A percentile compares a stretch with the other conserved stretches of the same genome.
phyloP scores from a whole-genome alignment of 2,113 vertebrate genomes.

The Serinus canaria region DNA sequence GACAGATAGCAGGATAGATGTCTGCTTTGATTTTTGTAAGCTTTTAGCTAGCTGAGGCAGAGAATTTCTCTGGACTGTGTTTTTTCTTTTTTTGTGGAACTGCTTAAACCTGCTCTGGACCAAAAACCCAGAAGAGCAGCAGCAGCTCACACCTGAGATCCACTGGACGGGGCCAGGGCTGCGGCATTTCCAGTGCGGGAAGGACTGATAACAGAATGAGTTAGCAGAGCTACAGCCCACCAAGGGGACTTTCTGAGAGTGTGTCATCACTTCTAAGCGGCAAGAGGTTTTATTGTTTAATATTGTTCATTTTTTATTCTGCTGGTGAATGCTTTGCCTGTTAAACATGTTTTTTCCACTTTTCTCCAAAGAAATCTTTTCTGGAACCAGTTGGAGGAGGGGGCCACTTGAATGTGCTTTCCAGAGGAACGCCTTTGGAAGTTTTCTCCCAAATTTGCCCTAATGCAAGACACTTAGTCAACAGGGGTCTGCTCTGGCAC shows the following conservation, averaged over 20 bases:
- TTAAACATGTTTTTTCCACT: not conserved
- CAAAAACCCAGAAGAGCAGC: not conserved
- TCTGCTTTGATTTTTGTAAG: not conserved
- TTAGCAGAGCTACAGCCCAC: not conserved
- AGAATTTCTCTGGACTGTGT: not conserved
- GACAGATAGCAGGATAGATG: not conserved
- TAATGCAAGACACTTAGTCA: not conserved
- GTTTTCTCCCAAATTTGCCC: not conserved
- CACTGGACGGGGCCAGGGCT: not conserved
- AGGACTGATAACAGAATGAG: not conserved
- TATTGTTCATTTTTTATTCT: not conserved
- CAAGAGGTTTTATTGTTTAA: not conserved
- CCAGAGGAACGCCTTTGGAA: not conserved
- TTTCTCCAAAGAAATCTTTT: not conserved
- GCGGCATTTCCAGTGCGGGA: not conserved
- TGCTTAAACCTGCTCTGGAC: not conserved
- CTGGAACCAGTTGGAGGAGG: not conserved
- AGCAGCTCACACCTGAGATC: not conserved
- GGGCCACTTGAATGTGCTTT: not conserved
- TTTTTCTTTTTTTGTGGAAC: not conserved
- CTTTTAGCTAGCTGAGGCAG: not conserved
- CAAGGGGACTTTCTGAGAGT: not conserved
- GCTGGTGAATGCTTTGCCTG: not conserved
- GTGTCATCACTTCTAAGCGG: not conserved
- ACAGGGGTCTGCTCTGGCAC: not conserved